Percentiles rank a stretch among this genome's conserved stretches.
Conservation (phyloP, 2,113 vertebrate genomes). For the Brachyistius frenatus region DNA sequence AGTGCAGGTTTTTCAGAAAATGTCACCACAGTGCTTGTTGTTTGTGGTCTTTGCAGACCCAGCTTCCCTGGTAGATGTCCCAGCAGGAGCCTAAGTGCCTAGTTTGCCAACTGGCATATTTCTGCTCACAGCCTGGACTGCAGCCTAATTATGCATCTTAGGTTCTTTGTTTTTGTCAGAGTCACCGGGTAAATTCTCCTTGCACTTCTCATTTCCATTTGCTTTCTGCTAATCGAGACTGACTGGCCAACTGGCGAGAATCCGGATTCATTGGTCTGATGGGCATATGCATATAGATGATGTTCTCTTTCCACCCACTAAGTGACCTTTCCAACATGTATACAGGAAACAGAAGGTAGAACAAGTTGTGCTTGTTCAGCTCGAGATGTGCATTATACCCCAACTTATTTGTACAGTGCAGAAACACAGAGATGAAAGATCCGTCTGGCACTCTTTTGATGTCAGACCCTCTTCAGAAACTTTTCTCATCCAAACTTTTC, state of each 20-base stretch:
- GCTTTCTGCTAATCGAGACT: constrained; percentile 51
- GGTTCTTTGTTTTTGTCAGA: constrained; percentile 65
- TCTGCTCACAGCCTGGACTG: constrained; percentile 56
- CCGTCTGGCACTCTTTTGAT: constrained; percentile 37
- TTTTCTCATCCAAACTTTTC: constrained; percentile 34
- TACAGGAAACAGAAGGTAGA: constrained; percentile 23
- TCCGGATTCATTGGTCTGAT: constrained; percentile 46
- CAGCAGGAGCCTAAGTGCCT: constrained; percentile 59
- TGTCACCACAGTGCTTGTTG: constrained; percentile 43
- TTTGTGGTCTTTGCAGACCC: constrained; percentile 49
- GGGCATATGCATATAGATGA: constrained; percentile 59
- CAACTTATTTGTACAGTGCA: constrained; percentile 33
- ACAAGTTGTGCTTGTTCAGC: constrained; percentile 14
- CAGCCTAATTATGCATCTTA: constrained; percentile 70
- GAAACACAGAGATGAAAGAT: constrained; percentile 42
- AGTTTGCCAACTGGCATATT: constrained; percentile 70
- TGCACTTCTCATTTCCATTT: constrained; percentile 61
- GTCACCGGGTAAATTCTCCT: constrained; percentile 57
- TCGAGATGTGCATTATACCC: constrained; percentile 31
- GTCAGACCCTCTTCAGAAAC: constrained; percentile 33
- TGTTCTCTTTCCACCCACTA: constrained; percentile 50
- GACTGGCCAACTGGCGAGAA: constrained; percentile 57
- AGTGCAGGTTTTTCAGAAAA: constrained; percentile 27
- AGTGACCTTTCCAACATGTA: constrained; percentile 48
- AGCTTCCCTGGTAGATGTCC: constrained; percentile 51